phyloP scores from a whole-genome alignment of 1,140 invertebrate species.

The Drosophila sproati region DNA sequence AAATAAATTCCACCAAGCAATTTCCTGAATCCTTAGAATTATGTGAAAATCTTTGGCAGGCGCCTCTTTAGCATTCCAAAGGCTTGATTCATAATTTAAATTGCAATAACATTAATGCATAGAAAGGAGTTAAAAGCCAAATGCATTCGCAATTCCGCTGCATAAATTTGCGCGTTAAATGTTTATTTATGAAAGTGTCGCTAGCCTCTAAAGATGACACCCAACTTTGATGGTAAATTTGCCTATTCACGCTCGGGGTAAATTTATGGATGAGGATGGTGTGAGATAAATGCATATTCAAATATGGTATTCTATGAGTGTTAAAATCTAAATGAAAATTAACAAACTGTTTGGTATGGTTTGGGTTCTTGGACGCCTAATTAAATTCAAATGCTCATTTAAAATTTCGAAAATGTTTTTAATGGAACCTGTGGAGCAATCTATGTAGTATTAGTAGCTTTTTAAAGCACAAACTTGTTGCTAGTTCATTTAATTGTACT shows the following conservation, averaged over 20 bases:
- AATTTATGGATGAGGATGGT: background rate
- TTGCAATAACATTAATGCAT: conserved; percentile 71
- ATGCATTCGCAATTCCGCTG: conserved; percentile 45
- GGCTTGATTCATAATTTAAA: conserved; percentile 75
- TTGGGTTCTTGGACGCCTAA: conserved; percentile 24
- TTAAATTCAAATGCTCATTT: conserved; percentile 42
- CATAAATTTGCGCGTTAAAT: conserved; percentile 67
- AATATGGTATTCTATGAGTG: conserved; percentile 47
- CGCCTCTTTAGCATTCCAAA: conserved; percentile 63
- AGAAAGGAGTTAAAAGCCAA: conserved; percentile 55
- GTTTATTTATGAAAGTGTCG: conserved; percentile 79
- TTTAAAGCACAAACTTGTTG: conserved; percentile 69
- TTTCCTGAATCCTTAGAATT: conserved; percentile 13
- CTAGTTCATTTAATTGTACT: conserved; percentile 74
- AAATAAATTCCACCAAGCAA: background rate
- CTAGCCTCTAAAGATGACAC: conserved; percentile 34
- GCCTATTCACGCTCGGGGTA: conserved; percentile 46
- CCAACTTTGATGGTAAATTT: conserved; percentile 32
- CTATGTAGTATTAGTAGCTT: background rate
- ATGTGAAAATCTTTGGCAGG: conserved; percentile 16
- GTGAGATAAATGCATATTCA: conserved; percentile 45
- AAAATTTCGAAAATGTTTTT: conserved; percentile 25
- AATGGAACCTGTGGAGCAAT: conserved; percentile 18
- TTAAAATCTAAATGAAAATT: conserved; percentile 75
- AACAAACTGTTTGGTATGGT: conserved; percentile 62